Base-by-base conservation (phyloP, 2,888 invertebrate species). In the Liodrosophila aerea region DNA sequence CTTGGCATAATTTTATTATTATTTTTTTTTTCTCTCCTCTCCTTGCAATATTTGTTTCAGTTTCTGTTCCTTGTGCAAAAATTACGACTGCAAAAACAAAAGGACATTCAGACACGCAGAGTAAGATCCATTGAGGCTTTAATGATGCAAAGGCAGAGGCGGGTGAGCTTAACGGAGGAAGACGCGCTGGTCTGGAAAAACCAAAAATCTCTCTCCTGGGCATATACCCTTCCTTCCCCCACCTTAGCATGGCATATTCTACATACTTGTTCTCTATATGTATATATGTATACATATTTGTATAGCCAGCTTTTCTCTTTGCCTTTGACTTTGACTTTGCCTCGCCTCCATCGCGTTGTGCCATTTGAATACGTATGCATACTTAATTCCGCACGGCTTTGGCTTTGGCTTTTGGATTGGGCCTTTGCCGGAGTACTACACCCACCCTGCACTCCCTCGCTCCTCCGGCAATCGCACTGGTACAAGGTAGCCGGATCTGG, bases 361-460 rank as follows among this genome's bases (percentile, higher is more conserved):
- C 73, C 73, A 80, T 81, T 81, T 83, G 85, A 85, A 85, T 85
- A 68, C 85, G 84, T 76, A 81, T 81, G 80, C 85, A 81, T 81
- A 81, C 74, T 85, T 85, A 81, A 81, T 81, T 81, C 76, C 62
- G 69, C 60, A 75, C 61, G 75, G 65, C 82, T 78, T 64, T 65
- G 69, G 46, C 58, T 64, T 47, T 45, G 57, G 62, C 57, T 49
- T 40, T 49, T 22, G 22, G 22, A 22, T 22, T 22, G 22, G 22
- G 22, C 5, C 22, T 22, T 5, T 22, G 22, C 22, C 22, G 22
- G 22, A 22, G 22, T 22, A 22, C 22, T 4, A 22, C 22, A 22
- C 22, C 22, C 5, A 22, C 22, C 22, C 22, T 22, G 2, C 22
- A 22, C 22, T 22, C 22, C 22, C 22, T 5, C 22, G 5, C n/a